Conservation (phyloP, 64 coral and sea anemone genomes). For the Trachythela sp. region DNA sequence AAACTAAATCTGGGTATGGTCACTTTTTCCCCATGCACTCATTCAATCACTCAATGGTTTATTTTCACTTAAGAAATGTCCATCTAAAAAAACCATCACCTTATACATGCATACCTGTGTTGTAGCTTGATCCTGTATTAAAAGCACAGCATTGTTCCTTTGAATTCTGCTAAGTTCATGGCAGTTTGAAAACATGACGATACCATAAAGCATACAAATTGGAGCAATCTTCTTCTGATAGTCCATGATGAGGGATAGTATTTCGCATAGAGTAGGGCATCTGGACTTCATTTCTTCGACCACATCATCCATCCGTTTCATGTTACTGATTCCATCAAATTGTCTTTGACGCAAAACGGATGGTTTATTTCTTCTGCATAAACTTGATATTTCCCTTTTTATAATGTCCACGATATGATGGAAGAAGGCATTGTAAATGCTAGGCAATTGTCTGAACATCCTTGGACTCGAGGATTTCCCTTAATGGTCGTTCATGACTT, state of each 20-base stretch:
- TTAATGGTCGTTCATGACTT: no score
- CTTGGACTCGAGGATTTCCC: not conserved
- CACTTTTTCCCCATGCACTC: no score
- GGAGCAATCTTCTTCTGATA: not conserved
- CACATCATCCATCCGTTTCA: not conserved
- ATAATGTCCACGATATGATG: not conserved
- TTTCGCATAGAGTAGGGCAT: not conserved
- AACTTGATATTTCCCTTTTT: not conserved
- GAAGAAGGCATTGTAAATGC: not conserved
- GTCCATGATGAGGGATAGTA: not conserved
- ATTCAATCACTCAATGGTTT: no score
- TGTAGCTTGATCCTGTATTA: not conserved
- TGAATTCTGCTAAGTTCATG: conserved; percentile 16
- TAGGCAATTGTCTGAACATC: not conserved
- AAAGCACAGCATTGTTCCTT: not conserved
- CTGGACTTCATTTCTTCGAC: not conserved
- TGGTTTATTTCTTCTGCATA: not conserved
- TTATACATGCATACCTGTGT: conserved; percentile 4
- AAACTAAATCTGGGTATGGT: no score
- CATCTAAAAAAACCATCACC: no score
- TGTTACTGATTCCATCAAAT: not conserved
- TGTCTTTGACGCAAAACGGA: not conserved
- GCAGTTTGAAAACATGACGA: not conserved
- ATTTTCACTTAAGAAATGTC: no score
- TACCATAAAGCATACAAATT: not conserved